Percentiles rank a stretch among this genome's conserved stretches.
These are phyloP conservation scores for Eulemur coronatus DNA, from an alignment of 2,797 vertebrate species.

Conservation along the genomic window DNA sequence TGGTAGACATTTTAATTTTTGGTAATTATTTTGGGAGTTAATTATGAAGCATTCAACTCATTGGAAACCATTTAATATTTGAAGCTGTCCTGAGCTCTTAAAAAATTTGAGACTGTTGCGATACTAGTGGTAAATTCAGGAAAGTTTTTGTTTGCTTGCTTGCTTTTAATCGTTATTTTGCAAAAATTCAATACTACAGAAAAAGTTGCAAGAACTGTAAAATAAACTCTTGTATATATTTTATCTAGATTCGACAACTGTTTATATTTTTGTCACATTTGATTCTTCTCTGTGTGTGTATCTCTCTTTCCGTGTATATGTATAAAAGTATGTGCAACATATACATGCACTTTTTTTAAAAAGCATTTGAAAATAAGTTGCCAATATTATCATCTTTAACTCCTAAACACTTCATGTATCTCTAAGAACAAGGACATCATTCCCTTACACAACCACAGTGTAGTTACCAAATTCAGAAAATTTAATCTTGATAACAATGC, in stretches of 20 bases:
- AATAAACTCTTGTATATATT: background rate
- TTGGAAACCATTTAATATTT: background rate
- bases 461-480: background rate
- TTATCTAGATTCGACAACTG: background rate
- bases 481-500: background rate
- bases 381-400: background rate
- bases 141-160: background rate
- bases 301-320: background rate
- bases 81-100: background rate
- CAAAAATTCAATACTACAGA: background rate
- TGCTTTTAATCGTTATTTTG: constrained; percentile 31
- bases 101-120: background rate
- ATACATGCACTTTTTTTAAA: background rate
- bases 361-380: background rate
- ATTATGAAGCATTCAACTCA: background rate
- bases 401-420: background rate
- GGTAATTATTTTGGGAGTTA: background rate
- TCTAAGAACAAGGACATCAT: background rate
- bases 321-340: background rate
- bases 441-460: background rate
- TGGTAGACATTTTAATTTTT: background rate
- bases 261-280: background rate
- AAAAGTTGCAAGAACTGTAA: background rate
- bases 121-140: background rate
- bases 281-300: background rate